phyloP scores from a whole-genome alignment of 2,113 vertebrate species.

The Pelmatolapia mariae region DNA sequence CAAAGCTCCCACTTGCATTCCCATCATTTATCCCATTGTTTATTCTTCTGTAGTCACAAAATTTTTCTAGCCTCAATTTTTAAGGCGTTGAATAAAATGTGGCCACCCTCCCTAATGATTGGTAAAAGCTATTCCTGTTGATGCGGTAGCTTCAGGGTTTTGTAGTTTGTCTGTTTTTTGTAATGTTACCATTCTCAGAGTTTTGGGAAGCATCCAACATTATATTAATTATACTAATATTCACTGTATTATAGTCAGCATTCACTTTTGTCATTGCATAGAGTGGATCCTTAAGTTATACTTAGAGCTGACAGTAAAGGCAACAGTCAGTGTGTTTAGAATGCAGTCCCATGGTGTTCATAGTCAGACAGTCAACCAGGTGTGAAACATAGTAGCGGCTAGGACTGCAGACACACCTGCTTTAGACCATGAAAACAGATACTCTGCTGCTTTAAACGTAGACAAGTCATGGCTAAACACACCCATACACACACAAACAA shows the following conservation, averaged over 20 bases:
- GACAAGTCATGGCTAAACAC: slow-evolving; percentile 56
- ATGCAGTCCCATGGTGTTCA: slow-evolving; percentile 10
- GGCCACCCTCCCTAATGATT: not conserved
- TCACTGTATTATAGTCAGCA: not conserved
- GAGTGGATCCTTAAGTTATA: not conserved
- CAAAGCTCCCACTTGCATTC: slow-evolving; percentile 20
- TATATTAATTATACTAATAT: not conserved
- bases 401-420: slow-evolving; percentile 7
- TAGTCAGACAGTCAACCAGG: slow-evolving; percentile 55
- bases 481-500: slow-evolving; percentile 29
- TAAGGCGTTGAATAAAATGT: not conserved
- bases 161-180: not conserved
- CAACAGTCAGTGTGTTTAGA: not conserved
- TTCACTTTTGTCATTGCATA: not conserved
- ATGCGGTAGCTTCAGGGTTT: not conserved
- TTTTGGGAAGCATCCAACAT: slow-evolving; percentile 8
- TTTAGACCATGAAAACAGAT: slow-evolving; percentile 58
- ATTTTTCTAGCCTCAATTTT: slow-evolving; percentile 26
- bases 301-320: not conserved
- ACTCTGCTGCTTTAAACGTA: slow-evolving; percentile 56
- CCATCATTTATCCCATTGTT: not conserved
- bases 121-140: not conserved
- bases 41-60: slow-evolving; percentile 1
- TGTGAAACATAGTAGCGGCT: slow-evolving; percentile 50
- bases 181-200: not conserved